Evolutionary conservation across 1,140 invertebrate species (phyloP).

Genomic region (Nomia melanderi): DNA sequence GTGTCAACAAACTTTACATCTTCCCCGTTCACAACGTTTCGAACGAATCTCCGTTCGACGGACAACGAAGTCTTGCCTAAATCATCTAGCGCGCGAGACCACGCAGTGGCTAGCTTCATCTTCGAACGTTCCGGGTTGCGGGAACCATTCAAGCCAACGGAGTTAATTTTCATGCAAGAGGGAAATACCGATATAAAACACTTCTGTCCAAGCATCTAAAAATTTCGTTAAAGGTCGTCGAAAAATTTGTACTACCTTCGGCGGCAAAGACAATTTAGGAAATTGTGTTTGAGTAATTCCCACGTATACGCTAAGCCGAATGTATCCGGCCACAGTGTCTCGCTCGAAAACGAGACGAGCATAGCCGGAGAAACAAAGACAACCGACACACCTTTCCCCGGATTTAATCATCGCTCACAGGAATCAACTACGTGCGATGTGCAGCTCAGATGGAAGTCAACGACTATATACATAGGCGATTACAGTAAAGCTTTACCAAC

Average conservation of each 20-base stretch:
- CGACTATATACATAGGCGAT: constrained; percentile 27
- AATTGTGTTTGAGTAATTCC: not conserved
- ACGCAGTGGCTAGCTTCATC: no score
- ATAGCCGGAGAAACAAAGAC: constrained; percentile 4
- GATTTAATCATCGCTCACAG: constrained; percentile 3
- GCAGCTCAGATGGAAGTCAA: constrained; percentile 21
- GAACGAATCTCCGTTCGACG: no score
- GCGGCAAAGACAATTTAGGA: constrained; percentile 29
- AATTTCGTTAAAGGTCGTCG: not conserved
- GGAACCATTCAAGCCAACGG: no score
- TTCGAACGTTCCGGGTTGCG: no score
- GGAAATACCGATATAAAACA: constrained; percentile 19
- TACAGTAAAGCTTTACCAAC: constrained; percentile 24
- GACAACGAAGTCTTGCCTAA: no score
- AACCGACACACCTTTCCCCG: not conserved
- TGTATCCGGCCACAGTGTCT: constrained; percentile 1
- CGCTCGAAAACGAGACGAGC: constrained; percentile 3
- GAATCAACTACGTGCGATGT: constrained; percentile 5
- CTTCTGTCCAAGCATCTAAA: not conserved
- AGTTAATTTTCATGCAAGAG: not conserved
- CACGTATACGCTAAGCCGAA: constrained; percentile 14
- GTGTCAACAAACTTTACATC: not conserved
- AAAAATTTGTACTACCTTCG: not conserved
- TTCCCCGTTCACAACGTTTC: not conserved
- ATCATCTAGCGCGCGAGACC: no score